phyloP scores from a whole-genome alignment of 2,113 vertebrate genomes.

The Limnothrissa miodon region DNA sequence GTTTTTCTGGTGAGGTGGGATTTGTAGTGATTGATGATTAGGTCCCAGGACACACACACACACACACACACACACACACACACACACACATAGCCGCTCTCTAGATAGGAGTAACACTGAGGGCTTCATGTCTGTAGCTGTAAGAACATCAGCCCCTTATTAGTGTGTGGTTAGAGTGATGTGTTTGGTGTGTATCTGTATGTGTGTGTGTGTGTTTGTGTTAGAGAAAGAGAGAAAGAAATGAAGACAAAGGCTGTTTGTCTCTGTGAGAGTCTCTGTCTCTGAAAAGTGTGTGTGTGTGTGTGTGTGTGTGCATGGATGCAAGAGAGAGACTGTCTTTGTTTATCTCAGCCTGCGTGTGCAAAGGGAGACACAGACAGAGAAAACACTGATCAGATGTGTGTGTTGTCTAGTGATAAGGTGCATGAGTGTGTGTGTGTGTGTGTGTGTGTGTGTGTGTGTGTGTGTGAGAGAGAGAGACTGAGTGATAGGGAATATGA shows the following conservation, averaged over 20 bases:
- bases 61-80: background rate
- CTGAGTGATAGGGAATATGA: background rate
- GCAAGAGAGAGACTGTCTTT: background rate
- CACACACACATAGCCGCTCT: background rate
- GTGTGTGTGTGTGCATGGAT: background rate
- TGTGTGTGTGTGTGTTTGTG: conserved; percentile 30
- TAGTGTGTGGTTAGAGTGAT: background rate
- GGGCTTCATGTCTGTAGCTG: background rate
- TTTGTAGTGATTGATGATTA: too few species aligned
- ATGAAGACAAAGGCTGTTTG: background rate
- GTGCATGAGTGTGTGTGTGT: background rate
- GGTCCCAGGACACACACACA: too few species aligned
- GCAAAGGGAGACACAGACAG: background rate
- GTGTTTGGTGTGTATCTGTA: background rate
- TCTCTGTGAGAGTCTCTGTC: background rate
- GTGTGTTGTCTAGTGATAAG: background rate
- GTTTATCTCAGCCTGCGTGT: background rate
- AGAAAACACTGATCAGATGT: background rate
- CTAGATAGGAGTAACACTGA: background rate
- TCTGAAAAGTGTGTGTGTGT: background rate
- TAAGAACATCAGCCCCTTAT: background rate
- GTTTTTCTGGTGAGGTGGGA: too few species aligned
- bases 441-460: background rate
- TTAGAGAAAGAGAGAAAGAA: background rate
- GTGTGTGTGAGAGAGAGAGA: background rate